phyloP scores from a whole-genome alignment of 2,888 invertebrate genomes.

The Meandrusa payeni region DNA sequence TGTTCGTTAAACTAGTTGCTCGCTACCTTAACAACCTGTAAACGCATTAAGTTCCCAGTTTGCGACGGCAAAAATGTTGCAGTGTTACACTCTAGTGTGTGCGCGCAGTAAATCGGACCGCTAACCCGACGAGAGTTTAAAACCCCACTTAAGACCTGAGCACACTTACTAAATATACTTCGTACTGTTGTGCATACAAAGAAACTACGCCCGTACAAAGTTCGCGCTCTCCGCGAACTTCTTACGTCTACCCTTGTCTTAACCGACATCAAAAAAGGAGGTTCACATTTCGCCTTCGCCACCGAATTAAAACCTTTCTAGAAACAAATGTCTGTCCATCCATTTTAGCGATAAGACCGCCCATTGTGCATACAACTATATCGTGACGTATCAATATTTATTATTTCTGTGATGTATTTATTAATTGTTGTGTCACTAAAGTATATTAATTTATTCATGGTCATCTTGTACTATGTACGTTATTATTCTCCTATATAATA shows the following conservation, averaged over 20 bases:
- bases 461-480: too few species aligned
- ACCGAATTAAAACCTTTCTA: too few species aligned
- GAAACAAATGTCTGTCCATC: too few species aligned
- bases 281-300: too few species aligned
- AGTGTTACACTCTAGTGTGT: constrained; percentile 17
- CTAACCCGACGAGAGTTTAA: constrained; percentile 22
- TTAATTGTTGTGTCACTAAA: too few species aligned
- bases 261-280: too few species aligned
- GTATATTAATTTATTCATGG: too few species aligned
- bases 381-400: too few species aligned
- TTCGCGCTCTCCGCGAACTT: constrained; percentile 22
- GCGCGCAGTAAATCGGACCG: constrained; percentile 25
- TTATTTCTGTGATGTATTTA: too few species aligned
- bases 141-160: constrained; percentile 27
- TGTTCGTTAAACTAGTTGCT: constrained; percentile 14
- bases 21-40: constrained; percentile 16
- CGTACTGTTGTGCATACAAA: constrained; percentile 24
- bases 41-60: constrained; percentile 19
- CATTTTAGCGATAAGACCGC: too few species aligned
- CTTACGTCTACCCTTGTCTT: constrained; percentile 24
- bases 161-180: constrained; percentile 26
- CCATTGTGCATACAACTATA: too few species aligned
- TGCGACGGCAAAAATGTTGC: constrained; percentile 21
- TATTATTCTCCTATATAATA: too few species aligned
- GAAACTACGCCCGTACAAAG: constrained; percentile 22